These are phyloP conservation scores for Crocallis elinguaria DNA, from an alignment of 2,888 invertebrate species.

Conservation along the genomic window DNA sequence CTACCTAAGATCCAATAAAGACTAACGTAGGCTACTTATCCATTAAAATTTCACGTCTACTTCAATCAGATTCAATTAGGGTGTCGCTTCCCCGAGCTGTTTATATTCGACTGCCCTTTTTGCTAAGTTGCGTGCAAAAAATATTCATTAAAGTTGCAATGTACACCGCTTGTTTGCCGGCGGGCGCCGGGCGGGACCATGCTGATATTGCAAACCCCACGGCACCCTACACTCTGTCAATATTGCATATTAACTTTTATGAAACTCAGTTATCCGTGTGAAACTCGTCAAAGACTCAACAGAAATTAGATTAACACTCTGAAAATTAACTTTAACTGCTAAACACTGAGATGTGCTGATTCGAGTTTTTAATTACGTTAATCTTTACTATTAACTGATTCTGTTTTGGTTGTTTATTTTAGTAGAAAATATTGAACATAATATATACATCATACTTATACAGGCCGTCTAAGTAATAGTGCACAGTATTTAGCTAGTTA, in stretches of 20 bases:
- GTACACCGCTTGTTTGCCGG: constrained; percentile 49
- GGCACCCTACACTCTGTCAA: constrained; percentile 33
- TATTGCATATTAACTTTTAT: constrained; percentile 32
- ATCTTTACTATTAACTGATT: too few species aligned
- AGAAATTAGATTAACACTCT: constrained; percentile 28
- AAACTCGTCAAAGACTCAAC: constrained; percentile 27
- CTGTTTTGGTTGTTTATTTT: too few species aligned
- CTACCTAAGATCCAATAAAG: not conserved
- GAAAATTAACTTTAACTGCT: constrained; percentile 5
- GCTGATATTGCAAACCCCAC: constrained; percentile 55
- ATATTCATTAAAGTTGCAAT: constrained; percentile 46
- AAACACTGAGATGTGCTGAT: too few species aligned
- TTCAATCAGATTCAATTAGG: constrained; percentile 9
- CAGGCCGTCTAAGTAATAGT: too few species aligned
- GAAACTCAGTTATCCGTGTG: constrained; percentile 18
- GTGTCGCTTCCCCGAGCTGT: constrained; percentile 17
- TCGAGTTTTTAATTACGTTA: too few species aligned
- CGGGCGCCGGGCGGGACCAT: constrained; percentile 33
- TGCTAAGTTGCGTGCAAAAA: constrained; percentile 41
- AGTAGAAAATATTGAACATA: too few species aligned
- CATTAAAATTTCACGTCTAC: not conserved
- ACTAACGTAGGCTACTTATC: not conserved
- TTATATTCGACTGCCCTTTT: constrained; percentile 38
- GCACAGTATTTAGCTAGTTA: too few species aligned
- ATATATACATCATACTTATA: too few species aligned